Evolutionary conservation across 2,888 invertebrate genomes (phyloP).

Genomic region (Cataglyphis albicans): DNA sequence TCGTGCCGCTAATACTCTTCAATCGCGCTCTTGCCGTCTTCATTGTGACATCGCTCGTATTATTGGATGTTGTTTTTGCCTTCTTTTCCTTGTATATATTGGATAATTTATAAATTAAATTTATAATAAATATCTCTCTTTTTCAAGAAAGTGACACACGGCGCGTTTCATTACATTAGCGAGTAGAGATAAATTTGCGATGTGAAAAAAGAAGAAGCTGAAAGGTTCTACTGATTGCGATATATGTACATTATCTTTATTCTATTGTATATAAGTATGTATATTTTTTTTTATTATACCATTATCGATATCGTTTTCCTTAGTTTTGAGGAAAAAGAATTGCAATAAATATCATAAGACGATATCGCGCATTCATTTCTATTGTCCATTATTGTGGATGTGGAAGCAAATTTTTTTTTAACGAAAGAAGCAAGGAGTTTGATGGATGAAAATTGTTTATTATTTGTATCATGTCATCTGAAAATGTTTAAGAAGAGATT

Average conservation of each 20-base stretch:
- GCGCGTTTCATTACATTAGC: no score
- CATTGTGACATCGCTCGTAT: constrained; percentile 29
- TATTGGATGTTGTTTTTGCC: constrained; percentile 9
- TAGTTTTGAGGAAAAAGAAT: background rate
- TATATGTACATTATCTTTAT: no score
- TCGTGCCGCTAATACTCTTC: background rate
- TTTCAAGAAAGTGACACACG: background rate
- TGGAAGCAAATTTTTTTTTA: background rate
- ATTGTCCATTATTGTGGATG: background rate
- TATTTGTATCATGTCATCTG: background rate
- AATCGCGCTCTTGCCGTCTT: background rate
- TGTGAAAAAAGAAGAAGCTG: background rate
- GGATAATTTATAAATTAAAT: constrained; percentile 13
- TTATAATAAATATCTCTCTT: no score
- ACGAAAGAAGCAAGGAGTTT: background rate
- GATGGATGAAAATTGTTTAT: background rate
- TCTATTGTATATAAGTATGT: no score
- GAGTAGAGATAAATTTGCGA: background rate
- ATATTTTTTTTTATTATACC: no score
- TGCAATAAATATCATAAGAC: background rate
- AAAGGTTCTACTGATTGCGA: background rate
- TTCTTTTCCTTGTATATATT: background rate
- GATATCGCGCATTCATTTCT: background rate
- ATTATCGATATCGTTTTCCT: no score
- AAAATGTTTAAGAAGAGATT: background rate